These are phyloP conservation scores for Hydrocynus forskahlii DNA, from an alignment of 2,797 vertebrate genomes.

Conservation along the genomic window DNA sequence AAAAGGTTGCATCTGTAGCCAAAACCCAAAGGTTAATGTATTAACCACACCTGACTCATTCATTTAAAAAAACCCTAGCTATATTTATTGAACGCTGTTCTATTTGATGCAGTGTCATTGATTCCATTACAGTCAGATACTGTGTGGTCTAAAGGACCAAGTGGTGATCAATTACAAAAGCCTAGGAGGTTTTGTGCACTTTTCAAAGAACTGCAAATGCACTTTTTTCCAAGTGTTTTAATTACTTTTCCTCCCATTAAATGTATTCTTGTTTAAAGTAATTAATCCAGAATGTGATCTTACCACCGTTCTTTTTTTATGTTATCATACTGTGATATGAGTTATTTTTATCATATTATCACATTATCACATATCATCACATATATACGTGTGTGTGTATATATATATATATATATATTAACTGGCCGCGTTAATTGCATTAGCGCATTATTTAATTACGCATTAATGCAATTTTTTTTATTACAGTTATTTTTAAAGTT, in stretches of 20 bases:
- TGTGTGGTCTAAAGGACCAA: constrained; percentile 23
- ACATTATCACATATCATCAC: not conserved
- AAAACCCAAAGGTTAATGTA: not conserved
- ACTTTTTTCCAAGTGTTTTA: not conserved
- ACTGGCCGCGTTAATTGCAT: too few species aligned
- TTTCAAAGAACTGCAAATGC: constrained; percentile 13
- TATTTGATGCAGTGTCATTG: constrained; percentile 11
- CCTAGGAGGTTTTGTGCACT: constrained; percentile 4
- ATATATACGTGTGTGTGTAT: too few species aligned
- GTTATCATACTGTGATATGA: not conserved
- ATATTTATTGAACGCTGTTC: constrained; percentile 7
- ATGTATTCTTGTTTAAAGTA: not conserved
- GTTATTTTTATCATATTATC: not conserved
- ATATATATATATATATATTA: not conserved
- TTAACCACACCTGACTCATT: not conserved
- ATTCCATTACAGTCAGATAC: constrained; percentile 19
- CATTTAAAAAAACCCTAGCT: not conserved
- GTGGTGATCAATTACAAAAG: constrained; percentile 17
- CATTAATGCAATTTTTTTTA: too few species aligned
- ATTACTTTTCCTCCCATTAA: constrained; percentile 1
- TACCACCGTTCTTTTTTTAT: not conserved
- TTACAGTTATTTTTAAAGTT: too few species aligned
- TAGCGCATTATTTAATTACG: too few species aligned
- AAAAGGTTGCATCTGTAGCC: not conserved
- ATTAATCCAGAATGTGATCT: not conserved